phyloP scores from a whole-genome alignment of 2,113 vertebrate genomes.

The Phrynosoma platyrhinos region DNA sequence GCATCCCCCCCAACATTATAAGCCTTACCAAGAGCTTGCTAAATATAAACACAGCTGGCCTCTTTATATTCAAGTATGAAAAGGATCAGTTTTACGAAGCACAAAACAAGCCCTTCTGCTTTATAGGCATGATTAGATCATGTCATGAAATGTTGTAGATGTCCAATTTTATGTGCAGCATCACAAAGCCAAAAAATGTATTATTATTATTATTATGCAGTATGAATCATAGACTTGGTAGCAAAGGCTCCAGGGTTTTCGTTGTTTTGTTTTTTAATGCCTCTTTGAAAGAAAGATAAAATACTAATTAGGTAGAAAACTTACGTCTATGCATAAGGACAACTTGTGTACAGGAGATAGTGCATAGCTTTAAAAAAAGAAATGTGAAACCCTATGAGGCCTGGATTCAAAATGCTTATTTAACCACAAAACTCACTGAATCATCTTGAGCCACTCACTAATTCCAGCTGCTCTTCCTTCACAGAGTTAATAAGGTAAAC shows the following conservation, averaged over 20 bases:
- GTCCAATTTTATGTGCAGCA: background rate
- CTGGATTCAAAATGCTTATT: too few species aligned
- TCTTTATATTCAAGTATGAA: background rate
- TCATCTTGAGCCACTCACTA: too few species aligned
- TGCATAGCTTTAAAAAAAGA: background rate
- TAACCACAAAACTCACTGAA: too few species aligned
- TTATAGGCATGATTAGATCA: background rate
- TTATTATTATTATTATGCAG: background rate
- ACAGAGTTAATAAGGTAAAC: too few species aligned
- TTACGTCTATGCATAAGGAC: too few species aligned
- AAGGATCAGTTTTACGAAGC: background rate
- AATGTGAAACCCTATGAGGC: background rate
- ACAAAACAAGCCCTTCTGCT: background rate
- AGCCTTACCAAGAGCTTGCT: background rate
- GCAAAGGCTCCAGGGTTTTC: background rate
- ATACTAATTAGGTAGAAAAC: background rate
- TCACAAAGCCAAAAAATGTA: background rate
- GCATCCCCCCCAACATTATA: background rate
- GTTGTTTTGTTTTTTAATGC: background rate
- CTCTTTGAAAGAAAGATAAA: background rate
- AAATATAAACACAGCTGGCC: background rate
- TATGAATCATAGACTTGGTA: background rate
- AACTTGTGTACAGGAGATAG: background rate
- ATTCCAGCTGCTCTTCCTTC: too few species aligned
- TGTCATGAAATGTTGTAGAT: background rate